Evolutionary conservation across 1,140 invertebrate species (phyloP).

Genomic region (Caenorhabditis brenneri): DNA sequence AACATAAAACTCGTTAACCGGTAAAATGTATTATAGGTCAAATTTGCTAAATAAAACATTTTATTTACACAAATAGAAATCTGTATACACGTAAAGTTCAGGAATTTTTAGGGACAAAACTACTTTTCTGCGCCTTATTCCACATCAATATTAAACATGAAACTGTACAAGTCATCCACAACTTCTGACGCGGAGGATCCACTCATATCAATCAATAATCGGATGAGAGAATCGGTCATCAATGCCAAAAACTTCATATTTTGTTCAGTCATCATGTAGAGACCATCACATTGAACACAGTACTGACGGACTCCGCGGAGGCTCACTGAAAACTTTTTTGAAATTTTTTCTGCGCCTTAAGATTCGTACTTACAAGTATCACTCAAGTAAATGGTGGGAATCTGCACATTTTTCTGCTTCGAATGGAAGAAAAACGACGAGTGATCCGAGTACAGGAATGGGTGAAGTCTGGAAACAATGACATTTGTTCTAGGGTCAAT

Average conservation of each 20-base stretch:
- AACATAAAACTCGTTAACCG: background rate
- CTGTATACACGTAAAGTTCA: background rate
- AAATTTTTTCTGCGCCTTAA: background rate
- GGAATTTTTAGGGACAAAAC: background rate
- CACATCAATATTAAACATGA: conserved; percentile 30
- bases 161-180: conserved; percentile 10
- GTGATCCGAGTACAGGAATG: conserved; percentile 45
- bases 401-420: conserved; percentile 43
- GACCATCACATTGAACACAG: conserved; percentile 49
- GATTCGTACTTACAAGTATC: conserved; percentile 40
- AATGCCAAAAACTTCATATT: conserved; percentile 45
- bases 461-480: conserved; percentile 43
- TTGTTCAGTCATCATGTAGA: conserved; percentile 49
- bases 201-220: conserved; percentile 42
- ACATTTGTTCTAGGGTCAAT: too few relatives aligned
- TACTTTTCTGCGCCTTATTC: background rate
- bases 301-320: conserved; percentile 46
- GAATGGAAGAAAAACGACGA: conserved; percentile 51
- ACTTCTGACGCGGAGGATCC: conserved; percentile 11
- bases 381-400: conserved; percentile 44
- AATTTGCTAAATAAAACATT: background rate
- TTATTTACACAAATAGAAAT: background rate
- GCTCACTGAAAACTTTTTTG: conserved; percentile 12
- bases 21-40: background rate
- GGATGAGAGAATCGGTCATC: conserved; percentile 43